A percentile compares a stretch with the other conserved stretches of the same genome.
These are phyloP conservation scores for Chrysolina oricalcia DNA, from an alignment of 2,888 invertebrate genomes.

Conservation along the genomic window DNA sequence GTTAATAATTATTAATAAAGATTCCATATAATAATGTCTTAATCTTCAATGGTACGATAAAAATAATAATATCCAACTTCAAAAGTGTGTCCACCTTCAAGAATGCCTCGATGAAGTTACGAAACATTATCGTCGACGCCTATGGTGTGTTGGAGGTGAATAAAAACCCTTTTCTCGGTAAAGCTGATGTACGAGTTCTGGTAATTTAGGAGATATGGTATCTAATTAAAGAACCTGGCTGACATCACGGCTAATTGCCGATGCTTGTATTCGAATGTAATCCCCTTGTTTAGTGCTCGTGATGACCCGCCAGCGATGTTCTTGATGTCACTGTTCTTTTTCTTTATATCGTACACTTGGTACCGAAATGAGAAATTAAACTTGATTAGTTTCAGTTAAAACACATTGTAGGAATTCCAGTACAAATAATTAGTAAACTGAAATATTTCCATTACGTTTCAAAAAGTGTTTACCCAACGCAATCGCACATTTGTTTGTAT, in stretches of 20 bases:
- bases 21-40: no score
- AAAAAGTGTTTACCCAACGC: not conserved
- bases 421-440: not conserved
- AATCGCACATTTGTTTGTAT: not conserved
- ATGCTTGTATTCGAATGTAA: slow-evolving; percentile 63
- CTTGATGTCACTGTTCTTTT: slow-evolving; percentile 52
- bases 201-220: slow-evolving; percentile 63
- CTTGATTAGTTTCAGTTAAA: slow-evolving; percentile 20
- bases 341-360: slow-evolving; percentile 43
- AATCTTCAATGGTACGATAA: no score
- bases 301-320: slow-evolving; percentile 57
- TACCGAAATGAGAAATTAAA: slow-evolving; percentile 37
- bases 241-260: slow-evolving; percentile 62
- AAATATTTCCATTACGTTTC: not conserved
- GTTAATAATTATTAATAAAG: no score
- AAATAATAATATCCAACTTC: no score
- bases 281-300: slow-evolving; percentile 60
- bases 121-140: slow-evolving; percentile 38
- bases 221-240: slow-evolving; percentile 62
- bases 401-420: not conserved
- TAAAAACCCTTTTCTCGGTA: slow-evolving; percentile 49
- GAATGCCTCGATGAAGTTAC: slow-evolving; percentile 23
- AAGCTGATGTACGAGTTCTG: slow-evolving; percentile 56
- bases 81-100: no score
- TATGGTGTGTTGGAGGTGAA: slow-evolving; percentile 49